Base-by-base conservation (phyloP, 2,113 vertebrate genomes). In the Bothrops jararaca region DNA sequence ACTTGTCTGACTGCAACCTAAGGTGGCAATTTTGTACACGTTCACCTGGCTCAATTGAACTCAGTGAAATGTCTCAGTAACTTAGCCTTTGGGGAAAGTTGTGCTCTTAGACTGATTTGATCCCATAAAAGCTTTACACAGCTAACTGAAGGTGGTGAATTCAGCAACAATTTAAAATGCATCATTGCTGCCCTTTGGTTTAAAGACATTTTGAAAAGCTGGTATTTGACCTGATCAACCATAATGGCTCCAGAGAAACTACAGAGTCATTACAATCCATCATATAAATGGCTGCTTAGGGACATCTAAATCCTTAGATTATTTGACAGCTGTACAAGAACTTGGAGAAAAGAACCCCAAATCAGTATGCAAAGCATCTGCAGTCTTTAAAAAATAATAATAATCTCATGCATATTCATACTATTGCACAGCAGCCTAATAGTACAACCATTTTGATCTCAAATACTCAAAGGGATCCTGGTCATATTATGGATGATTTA, bases 201-300 rank as follows among this genome's bases (percentile, higher is more conserved):
- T 96, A 94, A 95, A 93, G 91, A 92, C 95, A 88, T 4, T 87
- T 80, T 94, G 48, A 94, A 92, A 95, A 94, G 97, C 95, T 95
- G 96, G 64, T 0, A 95, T 97, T 97, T 96, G 96, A 97, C 94
- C 97, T 96, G 97, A 96, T 96, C 96, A 96, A 96, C 96, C 94
- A 34, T 96, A 97, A 97, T 97, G 96, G 96, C 95, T 97, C 96
- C 97, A 96, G 95, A 96, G 97, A 96, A 97, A 96, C 97, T 93
- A 97, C 96, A 96, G 93, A 97, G 74, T 93, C 93, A 87, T 97
- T 97, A 96, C 93, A 96, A 97, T 97, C 96, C 96, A 97, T 98
- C 97, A 97, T 96, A 93, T 96, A 96, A 97, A 97, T 96, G 96
- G 96, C 97, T 94, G 97, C 95, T 95, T 96, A 95, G 97, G 97